Evolutionary conservation across 92 coral and sea anemone genomes (phyloP).

Genomic region (Paragorgia papillata): DNA sequence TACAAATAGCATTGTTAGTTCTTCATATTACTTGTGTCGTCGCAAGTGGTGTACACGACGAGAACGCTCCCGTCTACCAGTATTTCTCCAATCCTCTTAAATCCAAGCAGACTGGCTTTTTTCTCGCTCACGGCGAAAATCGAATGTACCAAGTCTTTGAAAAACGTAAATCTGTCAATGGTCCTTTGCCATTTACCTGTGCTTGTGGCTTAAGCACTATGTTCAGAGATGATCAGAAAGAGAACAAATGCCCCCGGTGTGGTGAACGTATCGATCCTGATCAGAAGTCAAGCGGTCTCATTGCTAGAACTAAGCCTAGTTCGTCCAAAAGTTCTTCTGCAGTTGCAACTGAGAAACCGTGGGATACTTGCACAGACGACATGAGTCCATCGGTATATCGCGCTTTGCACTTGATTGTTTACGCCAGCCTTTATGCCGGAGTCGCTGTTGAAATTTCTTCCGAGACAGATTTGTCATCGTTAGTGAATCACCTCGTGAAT

Average conservation of each 20-base stretch:
- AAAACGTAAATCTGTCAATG: background rate
- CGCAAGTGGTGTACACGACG: slow-evolving; percentile 15
- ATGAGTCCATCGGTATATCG: slow-evolving; percentile 61
- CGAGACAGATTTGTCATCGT: slow-evolving; percentile 23
- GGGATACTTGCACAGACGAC: slow-evolving; percentile 34
- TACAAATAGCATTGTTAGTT: slow-evolving; percentile 70
- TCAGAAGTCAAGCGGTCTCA: background rate
- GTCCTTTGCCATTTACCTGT: slow-evolving; percentile 23
- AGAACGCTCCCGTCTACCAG: slow-evolving; percentile 10
- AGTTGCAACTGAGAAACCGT: background rate
- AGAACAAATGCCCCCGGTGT: slow-evolving; percentile 16
- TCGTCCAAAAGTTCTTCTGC: background rate
- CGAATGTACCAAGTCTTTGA: slow-evolving; percentile 12
- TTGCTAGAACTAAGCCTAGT: background rate
- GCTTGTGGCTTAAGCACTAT: slow-evolving; percentile 31
- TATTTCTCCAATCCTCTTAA: slow-evolving; percentile 20
- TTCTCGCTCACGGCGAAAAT: slow-evolving; percentile 26
- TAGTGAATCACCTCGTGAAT: slow-evolving; percentile 5
- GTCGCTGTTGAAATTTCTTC: slow-evolving; percentile 44
- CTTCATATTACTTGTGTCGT: slow-evolving; percentile 70
- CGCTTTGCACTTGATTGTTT: slow-evolving; percentile 61
- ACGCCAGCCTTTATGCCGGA: slow-evolving; percentile 64
- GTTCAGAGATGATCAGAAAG: background rate
- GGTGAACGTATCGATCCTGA: background rate
- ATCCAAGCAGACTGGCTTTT: background rate